Evolutionary conservation across 2,888 invertebrate species (phyloP).

Genomic region (Mesorhabditis spiculigera): DNA sequence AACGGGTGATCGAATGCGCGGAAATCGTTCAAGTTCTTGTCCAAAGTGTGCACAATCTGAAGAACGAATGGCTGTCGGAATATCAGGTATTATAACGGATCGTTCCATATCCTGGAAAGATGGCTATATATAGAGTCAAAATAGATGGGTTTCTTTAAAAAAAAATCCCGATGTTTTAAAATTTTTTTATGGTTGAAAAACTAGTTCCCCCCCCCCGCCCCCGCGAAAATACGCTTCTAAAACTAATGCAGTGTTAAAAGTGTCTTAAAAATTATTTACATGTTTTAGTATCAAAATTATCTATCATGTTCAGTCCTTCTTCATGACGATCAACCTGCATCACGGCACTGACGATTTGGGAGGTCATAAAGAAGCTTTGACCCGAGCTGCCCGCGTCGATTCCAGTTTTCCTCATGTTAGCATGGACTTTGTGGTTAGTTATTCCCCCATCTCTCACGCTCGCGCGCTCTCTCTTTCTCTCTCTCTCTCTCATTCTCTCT

Average conservation of each 20-base stretch:
- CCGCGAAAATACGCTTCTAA: too few relatives aligned
- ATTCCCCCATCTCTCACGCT: too few relatives aligned
- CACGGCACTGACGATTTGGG: slow-evolving; percentile 40
- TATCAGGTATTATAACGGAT: slow-evolving; percentile 14
- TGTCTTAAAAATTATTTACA: background rate
- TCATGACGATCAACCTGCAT: slow-evolving; percentile 40
- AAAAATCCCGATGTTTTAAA: too few relatives aligned
- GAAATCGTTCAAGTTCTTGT: slow-evolving; percentile 60
- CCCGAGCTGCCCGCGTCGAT: slow-evolving; percentile 22
- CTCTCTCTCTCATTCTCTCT: too few relatives aligned
- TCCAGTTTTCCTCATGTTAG: slow-evolving; percentile 39
- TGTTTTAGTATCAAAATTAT: background rate
- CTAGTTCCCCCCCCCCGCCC: too few relatives aligned
- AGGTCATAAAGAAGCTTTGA: slow-evolving; percentile 18
- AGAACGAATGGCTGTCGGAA: slow-evolving; percentile 37
- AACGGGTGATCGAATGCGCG: slow-evolving; percentile 51
- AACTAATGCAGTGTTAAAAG: background rate
- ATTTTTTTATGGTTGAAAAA: too few relatives aligned
- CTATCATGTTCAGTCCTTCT: slow-evolving; percentile 13
- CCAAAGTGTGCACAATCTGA: slow-evolving; percentile 56
- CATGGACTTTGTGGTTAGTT: slow-evolving; percentile 38
- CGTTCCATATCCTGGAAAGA: background rate
- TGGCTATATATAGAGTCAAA: too few relatives aligned
- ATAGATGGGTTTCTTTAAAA: too few relatives aligned
- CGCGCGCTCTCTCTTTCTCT: too few relatives aligned